These are phyloP conservation scores for Xestia sexstrigata DNA, from an alignment of 2,888 invertebrate genomes.

Conservation along the genomic window DNA sequence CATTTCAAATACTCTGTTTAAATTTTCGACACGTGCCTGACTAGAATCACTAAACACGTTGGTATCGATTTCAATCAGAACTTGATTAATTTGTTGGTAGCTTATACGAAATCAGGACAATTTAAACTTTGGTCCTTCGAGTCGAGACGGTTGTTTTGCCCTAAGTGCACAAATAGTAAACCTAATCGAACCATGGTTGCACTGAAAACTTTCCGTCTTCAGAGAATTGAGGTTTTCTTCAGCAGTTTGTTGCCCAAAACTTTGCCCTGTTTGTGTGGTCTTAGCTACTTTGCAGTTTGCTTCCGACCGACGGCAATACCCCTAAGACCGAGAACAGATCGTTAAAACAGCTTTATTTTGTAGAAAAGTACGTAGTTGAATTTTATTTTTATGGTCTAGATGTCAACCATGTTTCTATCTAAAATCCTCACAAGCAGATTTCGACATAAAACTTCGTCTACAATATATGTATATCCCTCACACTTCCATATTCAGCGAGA, in stretches of 20 bases:
- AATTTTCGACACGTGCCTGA: conserved; percentile 2
- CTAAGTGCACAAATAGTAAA: conserved; percentile 40
- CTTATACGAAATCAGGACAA: conserved; percentile 12
- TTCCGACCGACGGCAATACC: conserved; percentile 25
- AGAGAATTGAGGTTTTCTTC: conserved; percentile 48
- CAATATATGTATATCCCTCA: conserved; percentile 17
- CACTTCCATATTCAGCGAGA: conserved; percentile 29
- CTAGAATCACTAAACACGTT: not conserved
- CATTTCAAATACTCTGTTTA: not conserved
- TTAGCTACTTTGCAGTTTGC: conserved; percentile 39
- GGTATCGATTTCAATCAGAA: conserved; percentile 11
- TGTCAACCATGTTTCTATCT: conserved; percentile 10
- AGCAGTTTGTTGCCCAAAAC: conserved; percentile 47
- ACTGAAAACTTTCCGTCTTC: conserved; percentile 47
- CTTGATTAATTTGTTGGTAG: conserved; percentile 11
- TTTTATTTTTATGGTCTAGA: conserved; percentile 28
- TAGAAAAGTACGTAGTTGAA: conserved; percentile 10
- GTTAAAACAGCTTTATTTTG: conserved; percentile 37
- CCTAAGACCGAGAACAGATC: conserved; percentile 20
- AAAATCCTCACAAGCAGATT: conserved; percentile 8
- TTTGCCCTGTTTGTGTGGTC: conserved; percentile 45
- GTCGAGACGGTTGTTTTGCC: conserved; percentile 31
- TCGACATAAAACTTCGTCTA: conserved; percentile 25
- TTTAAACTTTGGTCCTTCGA: conserved; percentile 26
- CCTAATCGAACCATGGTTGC: conserved; percentile 40